Conservation (phyloP, 1,140 invertebrate genomes). For the Penaeus japonicus region DNA sequence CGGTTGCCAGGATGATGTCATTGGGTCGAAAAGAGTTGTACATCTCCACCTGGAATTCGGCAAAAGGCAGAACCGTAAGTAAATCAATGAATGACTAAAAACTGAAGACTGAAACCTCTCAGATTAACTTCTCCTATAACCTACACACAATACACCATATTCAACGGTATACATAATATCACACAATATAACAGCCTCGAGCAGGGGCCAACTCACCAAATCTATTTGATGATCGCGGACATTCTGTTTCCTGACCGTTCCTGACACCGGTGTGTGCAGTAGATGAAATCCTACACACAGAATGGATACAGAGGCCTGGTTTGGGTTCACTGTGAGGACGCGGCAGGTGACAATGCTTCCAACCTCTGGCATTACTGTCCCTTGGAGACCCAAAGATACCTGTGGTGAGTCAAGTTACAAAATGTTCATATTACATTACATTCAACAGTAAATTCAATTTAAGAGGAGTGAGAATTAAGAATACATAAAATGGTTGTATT, state of each 20-base stretch:
- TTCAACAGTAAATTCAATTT: background rate
- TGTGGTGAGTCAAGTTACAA: background rate
- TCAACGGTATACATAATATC: background rate
- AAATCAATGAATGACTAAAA: background rate
- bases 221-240: conserved; percentile 56
- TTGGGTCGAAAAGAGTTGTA: conserved; percentile 56
- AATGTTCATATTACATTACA: background rate
- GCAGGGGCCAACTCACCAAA: conserved; percentile 27
- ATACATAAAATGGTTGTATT: no score
- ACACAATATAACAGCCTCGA: background rate
- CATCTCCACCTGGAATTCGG: conserved; percentile 53
- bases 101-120: background rate
- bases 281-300: conserved; percentile 50
- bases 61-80: background rate
- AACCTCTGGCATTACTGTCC: conserved; percentile 57
- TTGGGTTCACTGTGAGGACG: conserved; percentile 51
- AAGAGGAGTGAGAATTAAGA: no score
- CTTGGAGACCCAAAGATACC: conserved; percentile 46
- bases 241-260: conserved; percentile 55
- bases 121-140: background rate
- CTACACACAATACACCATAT: background rate
- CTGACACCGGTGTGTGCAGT: conserved; percentile 54
- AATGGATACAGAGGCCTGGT: conserved; percentile 48
- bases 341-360: conserved; percentile 55
- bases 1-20: conserved; percentile 55